A percentile compares a stretch with the other conserved stretches of the same genome.
These are phyloP conservation scores for Keiferia lycopersicella DNA, from an alignment of 2,888 invertebrate species.

Conservation along the genomic window DNA sequence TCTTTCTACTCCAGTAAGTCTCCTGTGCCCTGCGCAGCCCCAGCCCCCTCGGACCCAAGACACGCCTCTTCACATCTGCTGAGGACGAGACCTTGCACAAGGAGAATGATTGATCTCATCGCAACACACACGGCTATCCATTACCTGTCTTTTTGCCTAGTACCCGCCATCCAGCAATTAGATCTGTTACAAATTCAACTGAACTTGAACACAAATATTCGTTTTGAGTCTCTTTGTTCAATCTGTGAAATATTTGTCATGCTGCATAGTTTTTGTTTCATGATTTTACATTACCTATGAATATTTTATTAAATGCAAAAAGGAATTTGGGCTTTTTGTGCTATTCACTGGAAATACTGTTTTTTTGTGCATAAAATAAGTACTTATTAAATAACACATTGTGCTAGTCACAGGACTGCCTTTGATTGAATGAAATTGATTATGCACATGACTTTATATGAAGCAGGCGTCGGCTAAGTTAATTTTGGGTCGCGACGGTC, in stretches of 20 bases:
- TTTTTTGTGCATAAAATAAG: no score
- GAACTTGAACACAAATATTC: background rate
- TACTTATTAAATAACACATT: no score
- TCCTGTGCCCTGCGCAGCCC: constrained; percentile 30
- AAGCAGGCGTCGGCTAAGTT: constrained; percentile 21
- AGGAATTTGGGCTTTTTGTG: no score
- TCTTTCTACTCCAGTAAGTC: no score
- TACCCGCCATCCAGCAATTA: background rate
- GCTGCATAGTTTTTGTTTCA: background rate
- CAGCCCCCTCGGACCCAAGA: constrained; percentile 40
- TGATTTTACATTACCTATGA: background rate
- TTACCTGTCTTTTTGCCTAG: constrained; percentile 6
- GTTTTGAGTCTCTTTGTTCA: background rate
- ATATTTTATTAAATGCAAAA: background rate
- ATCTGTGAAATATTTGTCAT: background rate
- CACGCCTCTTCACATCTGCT: constrained; percentile 48
- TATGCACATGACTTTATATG: constrained; percentile 14
- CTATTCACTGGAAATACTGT: no score
- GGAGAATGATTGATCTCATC: constrained; percentile 31
- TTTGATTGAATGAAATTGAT: constrained; percentile 17
- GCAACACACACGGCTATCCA: constrained; percentile 27
- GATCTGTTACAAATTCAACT: background rate
- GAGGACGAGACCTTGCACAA: constrained; percentile 36
- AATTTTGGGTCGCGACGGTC: constrained; percentile 19
- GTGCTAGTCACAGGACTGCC: background rate